Percentiles rank a stretch among this genome's conserved stretches.
Evolutionary conservation across 1,140 invertebrate species (phyloP).

Genomic region (Sycophila sp.): DNA sequence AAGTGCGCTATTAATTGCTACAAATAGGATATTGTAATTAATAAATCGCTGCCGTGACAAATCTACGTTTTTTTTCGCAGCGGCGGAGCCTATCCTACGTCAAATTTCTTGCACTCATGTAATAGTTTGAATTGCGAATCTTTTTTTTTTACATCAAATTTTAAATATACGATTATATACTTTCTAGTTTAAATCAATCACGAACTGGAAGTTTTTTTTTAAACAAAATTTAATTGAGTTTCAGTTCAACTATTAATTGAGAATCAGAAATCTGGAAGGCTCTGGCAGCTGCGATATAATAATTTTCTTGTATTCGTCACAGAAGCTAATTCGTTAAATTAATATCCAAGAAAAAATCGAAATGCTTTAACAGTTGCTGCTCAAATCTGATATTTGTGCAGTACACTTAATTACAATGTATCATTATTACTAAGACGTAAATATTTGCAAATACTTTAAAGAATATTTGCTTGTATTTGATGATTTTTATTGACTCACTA

Average conservation of each 20-base stretch:
- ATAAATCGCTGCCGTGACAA: slow-evolving; percentile 59
- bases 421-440: no score
- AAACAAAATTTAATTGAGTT: background rate
- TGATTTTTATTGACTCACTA: slow-evolving; percentile 1
- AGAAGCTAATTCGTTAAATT: slow-evolving; percentile 58
- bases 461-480: background rate
- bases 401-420: background rate
- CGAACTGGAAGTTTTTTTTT: background rate
- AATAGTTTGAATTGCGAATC: no score
- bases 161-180: background rate
- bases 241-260: background rate
- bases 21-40: no score
- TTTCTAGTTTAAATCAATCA: no score
- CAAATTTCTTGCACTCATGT: background rate
- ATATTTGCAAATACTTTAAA: slow-evolving; percentile 1
- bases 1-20: no score
- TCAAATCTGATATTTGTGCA: no score
- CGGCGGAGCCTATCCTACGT: slow-evolving; percentile 48
- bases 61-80: slow-evolving; percentile 49
- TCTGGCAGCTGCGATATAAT: slow-evolving; percentile 51
- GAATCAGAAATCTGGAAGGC: slow-evolving; percentile 40
- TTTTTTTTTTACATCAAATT: background rate
- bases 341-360: no score
- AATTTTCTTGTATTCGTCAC: slow-evolving; percentile 51
- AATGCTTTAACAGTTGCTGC: no score